Percentiles rank a stretch among this genome's conserved stretches.
phyloP scores from a whole-genome alignment of 2,797 vertebrate species.

The Pseudomugil tenellus region DNA sequence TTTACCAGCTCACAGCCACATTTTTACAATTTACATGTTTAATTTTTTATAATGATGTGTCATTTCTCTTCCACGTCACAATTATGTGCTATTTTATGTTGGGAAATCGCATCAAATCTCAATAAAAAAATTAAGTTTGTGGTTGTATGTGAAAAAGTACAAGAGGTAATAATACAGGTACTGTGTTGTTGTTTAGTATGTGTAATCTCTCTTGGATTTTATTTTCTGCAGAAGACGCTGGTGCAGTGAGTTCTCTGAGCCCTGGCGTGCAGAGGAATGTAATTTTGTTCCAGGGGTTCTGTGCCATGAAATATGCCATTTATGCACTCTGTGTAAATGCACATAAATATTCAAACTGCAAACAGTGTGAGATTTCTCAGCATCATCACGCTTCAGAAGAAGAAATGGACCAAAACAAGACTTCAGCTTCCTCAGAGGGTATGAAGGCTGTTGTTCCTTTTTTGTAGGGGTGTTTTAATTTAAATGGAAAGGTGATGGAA shows the following conservation, averaged over 20 bases:
- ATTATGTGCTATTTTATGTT: too few species aligned
- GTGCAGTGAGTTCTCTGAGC: slow-evolving; percentile 39
- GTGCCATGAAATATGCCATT: slow-evolving; percentile 95
- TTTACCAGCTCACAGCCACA: too few species aligned
- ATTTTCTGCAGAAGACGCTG: slow-evolving; percentile 64
- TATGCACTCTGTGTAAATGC: slow-evolving; percentile 92
- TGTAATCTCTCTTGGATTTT: slow-evolving; percentile 1
- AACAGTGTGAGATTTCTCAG: slow-evolving; percentile 66
- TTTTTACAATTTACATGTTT: too few species aligned
- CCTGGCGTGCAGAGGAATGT: slow-evolving; percentile 83
- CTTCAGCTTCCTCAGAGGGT: slow-evolving; percentile 67
- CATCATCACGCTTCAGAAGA: slow-evolving; percentile 42
- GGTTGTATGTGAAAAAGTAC: too few species aligned
- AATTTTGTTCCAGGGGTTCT: slow-evolving; percentile 91
- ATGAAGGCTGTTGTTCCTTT: neutral
- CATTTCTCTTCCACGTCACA: too few species aligned
- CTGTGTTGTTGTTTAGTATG: too few species aligned
- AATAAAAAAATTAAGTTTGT: too few species aligned
- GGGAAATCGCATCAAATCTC: too few species aligned
- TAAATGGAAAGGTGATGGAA: slow-evolving; percentile 10
- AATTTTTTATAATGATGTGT: too few species aligned
- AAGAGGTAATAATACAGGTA: too few species aligned
- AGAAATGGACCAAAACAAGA: slow-evolving; percentile 61
- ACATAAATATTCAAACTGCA: slow-evolving; percentile 82
- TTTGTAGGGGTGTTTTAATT: neutral